Evolutionary conservation across 2,888 invertebrate species (phyloP).

Genomic region (Linhomoeus sp.): DNA sequence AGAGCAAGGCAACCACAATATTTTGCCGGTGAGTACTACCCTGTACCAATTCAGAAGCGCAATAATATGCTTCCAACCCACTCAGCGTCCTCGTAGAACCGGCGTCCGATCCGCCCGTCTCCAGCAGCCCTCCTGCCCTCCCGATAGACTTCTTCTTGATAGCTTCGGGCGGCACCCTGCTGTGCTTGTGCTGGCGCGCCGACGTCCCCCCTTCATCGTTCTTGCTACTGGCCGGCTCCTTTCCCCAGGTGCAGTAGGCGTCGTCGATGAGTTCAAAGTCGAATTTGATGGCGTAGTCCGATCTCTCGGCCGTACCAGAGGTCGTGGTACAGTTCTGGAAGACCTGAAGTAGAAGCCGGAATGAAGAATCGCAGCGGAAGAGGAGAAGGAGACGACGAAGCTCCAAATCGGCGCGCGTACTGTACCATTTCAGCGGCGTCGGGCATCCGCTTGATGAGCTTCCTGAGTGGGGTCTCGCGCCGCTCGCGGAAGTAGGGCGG

Average conservation of each 20-base stretch:
- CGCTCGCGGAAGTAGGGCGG: background rate
- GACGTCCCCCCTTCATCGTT: background rate
- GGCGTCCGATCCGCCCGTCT: no score
- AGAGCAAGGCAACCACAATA: no score
- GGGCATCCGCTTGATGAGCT: constrained; percentile 34
- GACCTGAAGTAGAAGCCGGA: constrained; percentile 18
- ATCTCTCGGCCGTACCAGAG: constrained; percentile 14
- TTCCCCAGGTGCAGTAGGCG: constrained; percentile 22
- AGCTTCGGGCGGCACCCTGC: background rate
- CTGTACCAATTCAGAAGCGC: no score
- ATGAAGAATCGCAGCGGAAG: no score
- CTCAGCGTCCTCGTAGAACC: no score
- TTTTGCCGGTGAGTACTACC: no score
- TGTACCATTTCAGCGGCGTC: constrained; percentile 23
- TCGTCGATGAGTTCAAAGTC: constrained; percentile 36
- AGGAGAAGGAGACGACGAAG: no score
- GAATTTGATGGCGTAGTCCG: constrained; percentile 29
- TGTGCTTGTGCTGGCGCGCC: background rate
- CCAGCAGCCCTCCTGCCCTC: no score
- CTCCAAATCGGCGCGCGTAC: no score
- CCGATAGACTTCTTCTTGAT: no score
- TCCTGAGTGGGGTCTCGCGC: constrained; percentile 33
- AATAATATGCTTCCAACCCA: no score
- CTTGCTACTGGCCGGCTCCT: background rate
- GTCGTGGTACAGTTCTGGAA: constrained; percentile 26